A percentile compares a stretch with the other conserved stretches of the same genome.
phyloP scores from a whole-genome alignment of 2,797 vertebrate genomes.

The Ptychobarbus kaznakovi region DNA sequence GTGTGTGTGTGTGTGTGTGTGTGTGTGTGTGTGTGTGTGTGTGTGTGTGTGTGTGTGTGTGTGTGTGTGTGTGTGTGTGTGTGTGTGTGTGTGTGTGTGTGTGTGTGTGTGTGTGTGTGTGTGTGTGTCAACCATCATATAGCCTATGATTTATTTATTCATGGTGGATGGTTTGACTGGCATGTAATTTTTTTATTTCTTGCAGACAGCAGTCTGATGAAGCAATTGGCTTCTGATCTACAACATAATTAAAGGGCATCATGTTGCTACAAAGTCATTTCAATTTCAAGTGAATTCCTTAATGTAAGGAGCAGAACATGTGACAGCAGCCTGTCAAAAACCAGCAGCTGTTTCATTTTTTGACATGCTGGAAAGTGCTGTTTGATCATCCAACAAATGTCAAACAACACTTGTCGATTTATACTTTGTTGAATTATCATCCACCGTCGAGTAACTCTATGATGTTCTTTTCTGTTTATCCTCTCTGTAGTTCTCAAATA shows the following conservation, averaged over 20 bases:
- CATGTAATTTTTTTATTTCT: slow-evolving; percentile 14
- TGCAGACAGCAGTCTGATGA: slow-evolving; percentile 66
- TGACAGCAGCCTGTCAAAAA: slow-evolving; percentile 25
- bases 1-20: too few species aligned
- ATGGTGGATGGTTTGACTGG: background rate
- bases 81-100: too few species aligned
- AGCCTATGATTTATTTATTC: background rate
- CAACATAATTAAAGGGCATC: slow-evolving; percentile 60
- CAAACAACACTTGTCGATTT: slow-evolving; percentile 11
- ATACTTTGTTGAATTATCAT: background rate
- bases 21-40: too few species aligned
- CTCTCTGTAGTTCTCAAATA: background rate
- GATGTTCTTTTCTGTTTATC: background rate
- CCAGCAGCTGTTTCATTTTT: background rate
- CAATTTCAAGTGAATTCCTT: background rate
- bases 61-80: too few species aligned
- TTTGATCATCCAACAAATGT: slow-evolving; percentile 20
- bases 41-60: too few species aligned
- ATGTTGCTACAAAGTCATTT: slow-evolving; percentile 6
- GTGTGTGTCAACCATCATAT: background rate
- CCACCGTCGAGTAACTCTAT: background rate
- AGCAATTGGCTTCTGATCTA: slow-evolving; percentile 69
- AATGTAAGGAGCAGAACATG: slow-evolving; percentile 5
- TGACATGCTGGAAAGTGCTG: background rate
- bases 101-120: too few species aligned